Evolutionary conservation across 2,113 vertebrate species (phyloP), one percentile per base, ranked within the genome.

Genomic region (Leucoraja erinaceus): DNA sequence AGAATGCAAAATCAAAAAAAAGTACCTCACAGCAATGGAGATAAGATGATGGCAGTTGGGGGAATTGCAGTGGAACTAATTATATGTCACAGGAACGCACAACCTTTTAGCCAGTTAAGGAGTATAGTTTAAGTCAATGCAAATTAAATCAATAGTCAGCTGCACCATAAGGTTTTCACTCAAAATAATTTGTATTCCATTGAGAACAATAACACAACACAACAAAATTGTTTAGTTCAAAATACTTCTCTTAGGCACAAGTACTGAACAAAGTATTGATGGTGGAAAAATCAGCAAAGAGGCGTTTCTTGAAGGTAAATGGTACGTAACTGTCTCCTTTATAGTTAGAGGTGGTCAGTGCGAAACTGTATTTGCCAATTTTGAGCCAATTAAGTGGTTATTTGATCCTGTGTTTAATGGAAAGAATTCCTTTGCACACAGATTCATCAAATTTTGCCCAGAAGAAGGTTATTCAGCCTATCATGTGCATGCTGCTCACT

Each of bases 1-100:
- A 88, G n/a, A 88, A 31, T 88, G 59, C 83, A 31, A 28, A 88
- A 88, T n/a, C n/a, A n/a, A n/a, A n/a, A 72, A 68, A 20, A 72
- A 31, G 5, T 63, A 88, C 28, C 83, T 31, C 83, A 59, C 25
- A 25, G 11, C 28, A 61, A 88, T 8, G 14, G 20, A 86, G 56
- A 14, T 61, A 14, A 59, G 54, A 56, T 84, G 54, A 84, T 47
- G 22, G 10, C 79, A 83, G 28, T 25, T 59, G 56, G 20, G 6
- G 56, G 7, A 86, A 61, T 63, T 61, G 59, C 5, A n/a, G 12
- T 63, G 59, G 56, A 16, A 63, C 28, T 61, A 14, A 86, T 63
- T 16, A 54, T 9, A 59, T 14, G 22, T 84, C 54, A 59, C 54
- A 28, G 81, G 28, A 61, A 59, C 3, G 33, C 38, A 56, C 16